Evolutionary conservation across 2,113 vertebrate genomes (phyloP).

Genomic region (Myanophis thanlyinensis): DNA sequence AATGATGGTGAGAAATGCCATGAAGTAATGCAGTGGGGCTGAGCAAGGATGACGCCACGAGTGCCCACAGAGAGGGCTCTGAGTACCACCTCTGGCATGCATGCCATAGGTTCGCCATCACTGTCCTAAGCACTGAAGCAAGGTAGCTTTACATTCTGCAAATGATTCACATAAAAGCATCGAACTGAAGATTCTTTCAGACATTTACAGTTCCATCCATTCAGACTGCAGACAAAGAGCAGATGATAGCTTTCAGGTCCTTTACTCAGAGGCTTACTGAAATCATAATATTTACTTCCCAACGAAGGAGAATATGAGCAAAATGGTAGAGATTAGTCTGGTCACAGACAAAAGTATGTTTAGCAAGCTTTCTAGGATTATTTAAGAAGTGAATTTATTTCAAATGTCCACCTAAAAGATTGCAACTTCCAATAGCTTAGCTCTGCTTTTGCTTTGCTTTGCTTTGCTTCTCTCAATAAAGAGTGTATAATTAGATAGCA

Average conservation of each 20-base stretch:
- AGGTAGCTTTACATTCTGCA: not conserved
- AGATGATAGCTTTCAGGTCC: not conserved
- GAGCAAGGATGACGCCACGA: too few relatives aligned
- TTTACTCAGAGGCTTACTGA: not conserved
- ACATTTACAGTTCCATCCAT: not conserved
- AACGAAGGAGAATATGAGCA: not conserved
- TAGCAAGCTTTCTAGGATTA: not conserved
- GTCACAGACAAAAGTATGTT: not conserved
- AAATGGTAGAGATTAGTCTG: conserved; percentile 11
- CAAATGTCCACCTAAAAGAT: not conserved
- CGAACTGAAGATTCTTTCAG: not conserved
- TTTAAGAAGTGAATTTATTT: conserved; percentile 2
- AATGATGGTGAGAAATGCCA: too few relatives aligned
- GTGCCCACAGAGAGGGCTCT: too few relatives aligned
- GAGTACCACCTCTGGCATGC: too few relatives aligned
- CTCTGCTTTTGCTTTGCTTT: not conserved
- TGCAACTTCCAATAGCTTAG: not conserved
- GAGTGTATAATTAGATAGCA: not conserved
- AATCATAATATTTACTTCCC: conserved; percentile 26
- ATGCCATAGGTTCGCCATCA: too few relatives aligned
- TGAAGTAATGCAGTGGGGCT: too few relatives aligned
- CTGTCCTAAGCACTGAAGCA: not conserved
- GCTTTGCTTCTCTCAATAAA: not conserved
- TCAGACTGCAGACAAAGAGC: not conserved
- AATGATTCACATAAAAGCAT: not conserved